Evolutionary conservation across 2,888 invertebrate genomes (phyloP).

Genomic region (Himalopsyche tibetana): DNA sequence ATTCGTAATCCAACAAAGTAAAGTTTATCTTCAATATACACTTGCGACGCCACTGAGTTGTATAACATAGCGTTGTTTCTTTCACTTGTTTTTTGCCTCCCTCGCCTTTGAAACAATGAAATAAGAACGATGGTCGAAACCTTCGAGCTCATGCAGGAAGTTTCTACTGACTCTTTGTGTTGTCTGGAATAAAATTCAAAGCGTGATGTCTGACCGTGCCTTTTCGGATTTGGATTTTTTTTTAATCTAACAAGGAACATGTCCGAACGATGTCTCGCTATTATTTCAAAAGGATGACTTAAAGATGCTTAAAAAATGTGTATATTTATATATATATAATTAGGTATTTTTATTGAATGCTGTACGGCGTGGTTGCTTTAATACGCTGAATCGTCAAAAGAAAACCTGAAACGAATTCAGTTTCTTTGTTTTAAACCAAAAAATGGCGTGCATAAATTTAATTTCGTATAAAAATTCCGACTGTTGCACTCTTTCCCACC

Average conservation of each 20-base stretch:
- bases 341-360: too few relatives aligned
- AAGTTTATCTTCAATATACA: too few relatives aligned
- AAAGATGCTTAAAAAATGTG: too few relatives aligned
- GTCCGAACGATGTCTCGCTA: not conserved
- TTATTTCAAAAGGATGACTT: not conserved
- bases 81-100: constrained; percentile 56
- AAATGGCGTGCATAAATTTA: too few relatives aligned
- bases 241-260: not conserved
- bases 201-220: constrained; percentile 31
- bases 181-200: constrained; percentile 16
- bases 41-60: not conserved
- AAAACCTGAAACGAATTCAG: too few relatives aligned
- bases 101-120: constrained; percentile 59
- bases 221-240: not conserved
- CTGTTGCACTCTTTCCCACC: too few relatives aligned
- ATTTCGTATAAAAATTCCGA: too few relatives aligned
- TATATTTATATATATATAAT: too few relatives aligned
- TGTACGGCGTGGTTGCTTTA: too few relatives aligned
- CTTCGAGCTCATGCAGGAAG: constrained; percentile 46
- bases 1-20: too few relatives aligned
- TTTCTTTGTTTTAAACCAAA: too few relatives aligned
- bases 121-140: constrained; percentile 36
- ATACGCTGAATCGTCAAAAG: too few relatives aligned
- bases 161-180: constrained; percentile 42
- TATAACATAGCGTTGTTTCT: constrained; percentile 56